Evolutionary conservation across 2,888 invertebrate species (phyloP).

Genomic region (Tetropium fuscum): DNA sequence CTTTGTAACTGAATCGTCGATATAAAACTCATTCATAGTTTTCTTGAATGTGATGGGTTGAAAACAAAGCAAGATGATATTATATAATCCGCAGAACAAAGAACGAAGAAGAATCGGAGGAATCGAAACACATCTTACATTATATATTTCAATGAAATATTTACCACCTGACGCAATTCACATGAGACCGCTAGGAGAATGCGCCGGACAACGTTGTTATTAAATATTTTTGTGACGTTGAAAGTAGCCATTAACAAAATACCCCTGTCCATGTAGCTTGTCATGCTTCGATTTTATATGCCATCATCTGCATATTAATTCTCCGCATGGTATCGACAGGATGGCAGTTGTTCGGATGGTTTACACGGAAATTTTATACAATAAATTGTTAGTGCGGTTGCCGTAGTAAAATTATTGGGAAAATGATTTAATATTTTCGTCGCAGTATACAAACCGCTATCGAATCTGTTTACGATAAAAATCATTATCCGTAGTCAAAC

Average conservation of each 20-base stretch:
- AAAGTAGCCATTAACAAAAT: slow-evolving; percentile 33
- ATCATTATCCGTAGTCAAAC: no score
- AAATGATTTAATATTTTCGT: no score
- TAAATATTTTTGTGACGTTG: slow-evolving; percentile 23
- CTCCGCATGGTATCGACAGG: slow-evolving; percentile 30
- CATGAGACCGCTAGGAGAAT: neutral
- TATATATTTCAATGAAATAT: neutral
- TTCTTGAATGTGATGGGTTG: no score
- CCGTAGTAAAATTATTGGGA: neutral
- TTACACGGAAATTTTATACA: slow-evolving; percentile 24
- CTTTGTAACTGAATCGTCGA: no score
- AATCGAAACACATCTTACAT: neutral
- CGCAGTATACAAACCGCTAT: no score
- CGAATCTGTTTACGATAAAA: no score
- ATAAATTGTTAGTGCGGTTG: slow-evolving; percentile 17
- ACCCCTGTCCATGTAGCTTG: slow-evolving; percentile 26
- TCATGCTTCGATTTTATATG: slow-evolving; percentile 32
- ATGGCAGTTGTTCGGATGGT: slow-evolving; percentile 21
- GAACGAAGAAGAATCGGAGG: neutral
- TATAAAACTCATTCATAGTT: no score
- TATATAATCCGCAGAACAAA: no score
- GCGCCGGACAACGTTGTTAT: slow-evolving; percentile 1
- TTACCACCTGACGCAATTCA: neutral
- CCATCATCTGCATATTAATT: slow-evolving; percentile 29
- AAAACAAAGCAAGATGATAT: no score